Evolutionary conservation across 2,113 vertebrate species (phyloP), one percentile per base, ranked within the genome.

Genomic region (Coptodon rendalli): DNA sequence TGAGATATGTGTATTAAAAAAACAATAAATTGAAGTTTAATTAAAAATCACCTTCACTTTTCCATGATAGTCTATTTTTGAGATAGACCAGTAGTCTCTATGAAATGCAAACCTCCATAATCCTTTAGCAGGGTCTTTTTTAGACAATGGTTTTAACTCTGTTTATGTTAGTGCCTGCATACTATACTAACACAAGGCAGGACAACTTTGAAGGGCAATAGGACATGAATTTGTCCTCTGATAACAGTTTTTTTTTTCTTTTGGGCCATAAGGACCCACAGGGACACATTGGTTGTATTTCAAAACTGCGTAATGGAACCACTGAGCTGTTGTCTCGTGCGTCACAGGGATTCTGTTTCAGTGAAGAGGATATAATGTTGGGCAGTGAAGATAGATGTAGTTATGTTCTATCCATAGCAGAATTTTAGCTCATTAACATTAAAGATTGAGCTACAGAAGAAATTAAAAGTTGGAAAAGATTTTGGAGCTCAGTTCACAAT

Each of bases 251-350:
- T 83, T 89, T 29, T 29, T 81, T 89, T 79, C 81, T 76, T 76
- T 88, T 73, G 52, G 80, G 43, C 80, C 83, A 88, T 83, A 61
- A 40, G 80, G 78, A 80, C n/a, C 91, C 80, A 68, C 12, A 7
- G 92, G 91, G 94, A 94, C 76, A 87, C 78, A 85, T 66, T 83
- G 87, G 88, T 93, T 92, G 91, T 95, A 93, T 95, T 95, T 96
- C 90, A 94, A 89, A 83, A 90, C 83, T 94, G 89, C 93, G 93
- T 95, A 96, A 96, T 96, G 94, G 91, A 96, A 96, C 81, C 85
- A 90, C 27, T 86, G 90, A 92, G 87, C 53, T 79, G 83, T 85
- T 80, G 85, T 89, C 81, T 85, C 85, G 86, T 95, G 93, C 90
- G 92, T 96, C 95, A 96, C 84, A 91, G 56, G 85, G 84, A 84